Percentiles rank a stretch among this genome's conserved stretches.
phyloP scores from a whole-genome alignment of 2,797 vertebrate species.

The Varecia variegata region DNA sequence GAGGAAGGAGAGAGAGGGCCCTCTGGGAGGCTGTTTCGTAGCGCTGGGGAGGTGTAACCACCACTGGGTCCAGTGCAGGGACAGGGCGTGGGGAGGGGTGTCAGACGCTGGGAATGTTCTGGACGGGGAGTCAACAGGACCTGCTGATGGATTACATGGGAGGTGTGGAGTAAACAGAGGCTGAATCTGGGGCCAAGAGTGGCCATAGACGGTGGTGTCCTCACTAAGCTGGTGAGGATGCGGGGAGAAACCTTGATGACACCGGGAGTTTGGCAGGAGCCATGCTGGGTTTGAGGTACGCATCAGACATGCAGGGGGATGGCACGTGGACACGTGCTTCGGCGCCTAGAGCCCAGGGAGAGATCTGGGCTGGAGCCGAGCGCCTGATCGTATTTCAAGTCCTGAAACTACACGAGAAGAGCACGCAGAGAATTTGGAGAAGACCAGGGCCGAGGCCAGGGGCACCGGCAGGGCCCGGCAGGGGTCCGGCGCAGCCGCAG shows the following conservation, averaged over 20 bases:
- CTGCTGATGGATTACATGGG: background rate
- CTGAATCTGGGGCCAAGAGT: background rate
- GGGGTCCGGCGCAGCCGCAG: background rate
- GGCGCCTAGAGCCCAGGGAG: background rate
- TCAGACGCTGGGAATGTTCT: background rate
- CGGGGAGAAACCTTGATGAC: too few relatives aligned
- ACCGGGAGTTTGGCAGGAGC: background rate
- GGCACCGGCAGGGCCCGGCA: background rate
- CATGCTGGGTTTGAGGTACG: accelerated
- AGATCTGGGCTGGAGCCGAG: background rate
- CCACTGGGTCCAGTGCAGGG: accelerated
- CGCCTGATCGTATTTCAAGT: background rate
- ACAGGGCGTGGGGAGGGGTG: background rate
- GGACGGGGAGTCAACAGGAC: background rate
- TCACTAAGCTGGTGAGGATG: background rate
- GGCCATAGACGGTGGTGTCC: accelerated
- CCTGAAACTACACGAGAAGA: background rate
- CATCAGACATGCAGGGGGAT: accelerated
- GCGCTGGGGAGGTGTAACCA: accelerated
- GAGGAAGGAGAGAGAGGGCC: background rate
- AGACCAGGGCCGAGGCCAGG: accelerated
- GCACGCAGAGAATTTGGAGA: background rate
- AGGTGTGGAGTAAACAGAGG: background rate
- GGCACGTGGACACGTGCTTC: accelerated
- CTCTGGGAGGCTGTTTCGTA: background rate